Evolutionary conservation across 2,797 vertebrate species (phyloP).

Genomic region (Strix occidentalis): DNA sequence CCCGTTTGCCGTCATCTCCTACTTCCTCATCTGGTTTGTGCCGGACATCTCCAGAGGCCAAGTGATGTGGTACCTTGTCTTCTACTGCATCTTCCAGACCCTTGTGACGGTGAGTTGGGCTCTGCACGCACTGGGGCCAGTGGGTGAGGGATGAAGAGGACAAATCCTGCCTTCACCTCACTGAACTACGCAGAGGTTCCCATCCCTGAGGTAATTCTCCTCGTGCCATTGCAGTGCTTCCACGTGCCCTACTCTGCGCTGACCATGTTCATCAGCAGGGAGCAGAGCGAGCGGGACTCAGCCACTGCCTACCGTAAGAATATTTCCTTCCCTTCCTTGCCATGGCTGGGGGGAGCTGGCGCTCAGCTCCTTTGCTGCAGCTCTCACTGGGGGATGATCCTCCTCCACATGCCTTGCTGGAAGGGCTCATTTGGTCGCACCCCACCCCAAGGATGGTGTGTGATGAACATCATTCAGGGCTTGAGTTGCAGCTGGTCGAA

Average conservation of each 20-base stretch:
- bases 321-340: neutral
- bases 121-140: neutral
- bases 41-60: conserved; percentile 84
- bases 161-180: neutral
- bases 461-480: neutral
- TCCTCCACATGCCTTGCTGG: neutral
- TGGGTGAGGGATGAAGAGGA: neutral
- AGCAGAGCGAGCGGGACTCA: conserved; percentile 93
- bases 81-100: conserved; percentile 95
- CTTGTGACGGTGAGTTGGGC: conserved; percentile 88
- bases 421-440: neutral
- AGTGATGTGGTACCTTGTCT: conserved; percentile 89
- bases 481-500: neutral
- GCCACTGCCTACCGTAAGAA: conserved; percentile 93
- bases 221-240: conserved; percentile 84
- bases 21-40: conserved; percentile 93
- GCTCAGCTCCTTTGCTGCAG: neutral
- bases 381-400: neutral
- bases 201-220: neutral
- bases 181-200: neutral
- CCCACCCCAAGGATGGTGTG: neutral
- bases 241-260: conserved; percentile 96
- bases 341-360: fast-evolving
- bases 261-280: conserved; percentile 96
- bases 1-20: conserved; percentile 86